Conservation (phyloP, 2,888 invertebrate species). For the Lucinisca nassula region DNA sequence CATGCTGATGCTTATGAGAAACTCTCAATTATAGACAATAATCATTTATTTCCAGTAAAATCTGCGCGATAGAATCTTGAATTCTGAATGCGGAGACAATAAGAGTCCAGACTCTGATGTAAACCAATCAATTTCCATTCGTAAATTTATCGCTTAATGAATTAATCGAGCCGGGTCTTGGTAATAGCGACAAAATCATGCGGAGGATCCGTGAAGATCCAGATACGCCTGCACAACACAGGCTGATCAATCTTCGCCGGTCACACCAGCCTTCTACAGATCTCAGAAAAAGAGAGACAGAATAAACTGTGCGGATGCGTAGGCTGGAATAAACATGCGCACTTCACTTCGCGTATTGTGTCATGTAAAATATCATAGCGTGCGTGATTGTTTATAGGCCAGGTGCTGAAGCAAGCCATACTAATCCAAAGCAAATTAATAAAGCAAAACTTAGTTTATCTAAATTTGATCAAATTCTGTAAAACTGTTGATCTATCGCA, state of each 20-base stretch:
- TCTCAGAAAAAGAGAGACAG: background rate
- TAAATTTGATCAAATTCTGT: conserved; percentile 14
- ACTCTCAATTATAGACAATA: background rate
- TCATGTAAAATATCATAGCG: background rate
- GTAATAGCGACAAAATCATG: background rate
- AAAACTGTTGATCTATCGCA: conserved; percentile 8
- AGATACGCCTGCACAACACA: too few relatives aligned
- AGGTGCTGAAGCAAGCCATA: background rate
- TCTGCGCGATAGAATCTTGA: background rate
- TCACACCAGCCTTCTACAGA: background rate
- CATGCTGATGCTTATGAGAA: background rate
- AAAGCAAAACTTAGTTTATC: conserved; percentile 15
- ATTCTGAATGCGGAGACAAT: background rate
- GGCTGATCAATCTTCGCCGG: background rate
- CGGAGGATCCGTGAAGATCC: too few relatives aligned
- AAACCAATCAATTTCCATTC: background rate
- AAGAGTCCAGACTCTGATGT: background rate
- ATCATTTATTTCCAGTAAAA: background rate
- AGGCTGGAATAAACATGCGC: background rate
- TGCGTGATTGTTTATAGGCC: background rate
- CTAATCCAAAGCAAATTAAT: conserved; percentile 11
- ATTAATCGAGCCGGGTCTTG: background rate
- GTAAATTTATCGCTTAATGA: conserved; percentile 1
- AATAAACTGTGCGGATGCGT: background rate
- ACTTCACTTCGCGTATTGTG: background rate